Conservation (phyloP, 2,888 invertebrate species). For the Cephonodes hylas region DNA sequence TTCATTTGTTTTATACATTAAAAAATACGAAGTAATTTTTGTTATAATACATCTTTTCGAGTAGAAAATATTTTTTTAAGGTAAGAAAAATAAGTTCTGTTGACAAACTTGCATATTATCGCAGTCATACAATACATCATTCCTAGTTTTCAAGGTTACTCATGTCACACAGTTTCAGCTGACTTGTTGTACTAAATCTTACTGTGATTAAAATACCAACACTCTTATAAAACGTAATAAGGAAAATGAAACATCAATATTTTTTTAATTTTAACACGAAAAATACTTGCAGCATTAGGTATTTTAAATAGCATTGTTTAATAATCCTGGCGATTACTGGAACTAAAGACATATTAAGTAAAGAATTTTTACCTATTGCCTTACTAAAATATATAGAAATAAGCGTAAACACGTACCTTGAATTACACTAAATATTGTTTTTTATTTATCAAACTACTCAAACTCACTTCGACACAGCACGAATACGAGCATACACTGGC, state of each 20-base stretch:
- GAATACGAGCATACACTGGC: neutral
- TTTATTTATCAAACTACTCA: neutral
- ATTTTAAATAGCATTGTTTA: too few species aligned
- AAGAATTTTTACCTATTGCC: neutral
- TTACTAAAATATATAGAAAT: neutral
- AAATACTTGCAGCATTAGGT: too few species aligned
- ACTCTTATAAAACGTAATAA: neutral
- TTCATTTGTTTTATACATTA: too few species aligned
- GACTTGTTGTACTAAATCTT: neutral
- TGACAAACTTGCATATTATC: neutral
- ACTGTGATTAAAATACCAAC: neutral
- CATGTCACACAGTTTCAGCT: neutral
- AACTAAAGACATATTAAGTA: neutral
- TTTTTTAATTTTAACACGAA: neutral
- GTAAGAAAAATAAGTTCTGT: neutral
- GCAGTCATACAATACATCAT: neutral
- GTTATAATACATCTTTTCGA: too few species aligned
- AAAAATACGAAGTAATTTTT: too few species aligned
- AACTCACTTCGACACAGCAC: neutral
- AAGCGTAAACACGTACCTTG: neutral
- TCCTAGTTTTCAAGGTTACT: neutral
- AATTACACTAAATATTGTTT: neutral
- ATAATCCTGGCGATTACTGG: neutral
- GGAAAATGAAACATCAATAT: neutral
- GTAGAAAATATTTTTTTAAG: neutral